phyloP scores from a whole-genome alignment of 1,140 invertebrate genomes.

The Physella acuta region DNA sequence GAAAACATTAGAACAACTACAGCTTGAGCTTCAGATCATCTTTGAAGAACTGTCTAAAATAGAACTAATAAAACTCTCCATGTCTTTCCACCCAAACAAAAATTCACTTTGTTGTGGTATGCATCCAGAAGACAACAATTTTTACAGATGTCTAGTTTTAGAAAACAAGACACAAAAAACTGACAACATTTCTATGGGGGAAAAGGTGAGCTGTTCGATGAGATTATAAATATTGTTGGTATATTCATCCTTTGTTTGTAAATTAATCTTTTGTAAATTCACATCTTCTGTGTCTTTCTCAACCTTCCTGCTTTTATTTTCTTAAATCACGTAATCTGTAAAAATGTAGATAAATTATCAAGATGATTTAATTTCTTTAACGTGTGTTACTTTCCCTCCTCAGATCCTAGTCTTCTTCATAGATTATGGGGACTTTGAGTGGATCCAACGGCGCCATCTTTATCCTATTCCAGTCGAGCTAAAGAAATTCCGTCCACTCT shows the following conservation, averaged over 20 bases:
- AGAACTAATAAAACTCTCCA: not conserved
- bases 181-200: no score
- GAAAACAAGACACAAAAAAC: not conserved
- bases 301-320: not conserved
- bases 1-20: not conserved
- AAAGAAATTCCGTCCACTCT: constrained; percentile 25
- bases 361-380: not conserved
- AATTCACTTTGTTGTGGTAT: constrained; percentile 5
- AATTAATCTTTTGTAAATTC: not conserved
- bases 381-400: not conserved
- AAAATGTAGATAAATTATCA: not conserved
- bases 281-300: not conserved
- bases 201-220: not conserved
- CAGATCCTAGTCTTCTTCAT: constrained; percentile 32
- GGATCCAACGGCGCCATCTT: constrained; percentile 22
- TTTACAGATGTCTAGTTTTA: constrained; percentile 16
- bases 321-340: not conserved
- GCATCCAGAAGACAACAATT: not conserved
- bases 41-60: not conserved
- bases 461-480: constrained; percentile 32
- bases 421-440: constrained; percentile 37
- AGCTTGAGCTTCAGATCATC: not conserved
- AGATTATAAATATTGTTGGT: not conserved
- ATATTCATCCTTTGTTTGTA: not conserved
- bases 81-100: not conserved